phyloP scores from a whole-genome alignment of 2,797 vertebrate genomes.

The Channa striata region DNA sequence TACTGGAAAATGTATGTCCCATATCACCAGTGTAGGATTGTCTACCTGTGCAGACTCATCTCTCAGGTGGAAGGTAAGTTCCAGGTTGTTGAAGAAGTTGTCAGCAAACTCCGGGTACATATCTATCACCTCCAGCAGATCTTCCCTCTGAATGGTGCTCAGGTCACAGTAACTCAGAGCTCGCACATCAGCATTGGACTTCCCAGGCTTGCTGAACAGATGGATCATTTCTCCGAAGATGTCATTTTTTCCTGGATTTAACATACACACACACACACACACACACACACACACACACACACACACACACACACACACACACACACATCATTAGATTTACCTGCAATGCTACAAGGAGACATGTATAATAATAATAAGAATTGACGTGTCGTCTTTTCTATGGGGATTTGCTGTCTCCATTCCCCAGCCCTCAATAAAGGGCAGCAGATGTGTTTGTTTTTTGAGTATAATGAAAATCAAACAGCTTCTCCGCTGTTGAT shows the following conservation, averaged over 20 bases:
- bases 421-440: slow-evolving; percentile 47
- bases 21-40: background rate
- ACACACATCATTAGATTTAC: too few relatives aligned
- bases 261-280: slow-evolving; percentile 52
- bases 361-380: background rate
- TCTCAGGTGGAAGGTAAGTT: slow-evolving; percentile 97
- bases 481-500: slow-evolving; percentile 44
- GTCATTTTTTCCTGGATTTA: slow-evolving; percentile 93
- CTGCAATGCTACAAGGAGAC: slow-evolving; percentile 9
- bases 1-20: background rate
- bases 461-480: slow-evolving; percentile 62
- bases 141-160: slow-evolving; percentile 97
- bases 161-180: slow-evolving; percentile 98
- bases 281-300: slow-evolving; percentile 41
- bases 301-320: slow-evolving; percentile 29
- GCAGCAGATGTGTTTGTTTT: slow-evolving; percentile 61
- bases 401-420: slow-evolving; percentile 24
- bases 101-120: slow-evolving; percentile 99
- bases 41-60: slow-evolving; percentile 91
- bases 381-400: slow-evolving; percentile 19
- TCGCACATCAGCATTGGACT: slow-evolving; percentile 97
- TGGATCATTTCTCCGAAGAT: slow-evolving; percentile 99
- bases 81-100: slow-evolving; percentile 95
- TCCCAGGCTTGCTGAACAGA: slow-evolving; percentile 94
- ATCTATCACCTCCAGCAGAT: slow-evolving; percentile 96